phyloP scores from a whole-genome alignment of 1,140 invertebrate species.

The Plectus sambesii region DNA sequence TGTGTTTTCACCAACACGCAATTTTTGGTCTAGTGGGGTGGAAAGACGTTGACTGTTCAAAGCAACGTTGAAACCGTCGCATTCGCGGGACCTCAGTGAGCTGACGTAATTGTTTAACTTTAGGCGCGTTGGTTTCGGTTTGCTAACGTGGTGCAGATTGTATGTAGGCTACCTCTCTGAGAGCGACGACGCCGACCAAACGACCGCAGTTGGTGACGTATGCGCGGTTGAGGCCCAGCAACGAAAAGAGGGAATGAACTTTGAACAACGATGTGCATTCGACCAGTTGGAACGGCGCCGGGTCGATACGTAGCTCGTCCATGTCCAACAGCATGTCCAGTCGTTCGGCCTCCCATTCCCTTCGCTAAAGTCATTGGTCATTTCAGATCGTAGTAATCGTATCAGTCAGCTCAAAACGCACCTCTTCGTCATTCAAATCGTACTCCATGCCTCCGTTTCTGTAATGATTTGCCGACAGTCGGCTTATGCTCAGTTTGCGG shows the following conservation, averaged over 20 bases:
- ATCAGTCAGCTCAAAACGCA: slow-evolving; percentile 9
- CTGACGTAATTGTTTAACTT: too few species aligned
- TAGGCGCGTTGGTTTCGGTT: too few species aligned
- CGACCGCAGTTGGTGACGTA: slow-evolving; percentile 93
- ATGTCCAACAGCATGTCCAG: slow-evolving; percentile 69
- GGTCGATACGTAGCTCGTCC: slow-evolving; percentile 77
- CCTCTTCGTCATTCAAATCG: slow-evolving; percentile 37
- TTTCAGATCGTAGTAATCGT: too few species aligned
- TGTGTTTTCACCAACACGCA: too few species aligned
- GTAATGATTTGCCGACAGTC: too few species aligned
- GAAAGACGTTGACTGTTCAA: too few species aligned
- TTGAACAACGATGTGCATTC: slow-evolving; percentile 83
- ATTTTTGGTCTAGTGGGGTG: too few species aligned
- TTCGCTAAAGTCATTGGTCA: slow-evolving; percentile 23
- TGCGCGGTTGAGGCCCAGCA: slow-evolving; percentile 87
- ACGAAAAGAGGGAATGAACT: slow-evolving; percentile 91
- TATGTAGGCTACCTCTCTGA: slow-evolving; percentile 93
- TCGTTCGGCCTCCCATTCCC: slow-evolving; percentile 42
- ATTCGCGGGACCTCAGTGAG: too few species aligned
- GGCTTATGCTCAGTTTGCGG: too few species aligned
- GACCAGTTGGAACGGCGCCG: slow-evolving; percentile 94
- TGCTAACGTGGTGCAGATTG: too few species aligned
- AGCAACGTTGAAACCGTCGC: too few species aligned
- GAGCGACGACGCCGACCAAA: slow-evolving; percentile 83
- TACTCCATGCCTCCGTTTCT: too few species aligned